Percentiles rank a stretch among this genome's conserved stretches.
These are phyloP conservation scores for Mirza zaza DNA, from an alignment of 2,113 vertebrate genomes.

Conservation along the genomic window DNA sequence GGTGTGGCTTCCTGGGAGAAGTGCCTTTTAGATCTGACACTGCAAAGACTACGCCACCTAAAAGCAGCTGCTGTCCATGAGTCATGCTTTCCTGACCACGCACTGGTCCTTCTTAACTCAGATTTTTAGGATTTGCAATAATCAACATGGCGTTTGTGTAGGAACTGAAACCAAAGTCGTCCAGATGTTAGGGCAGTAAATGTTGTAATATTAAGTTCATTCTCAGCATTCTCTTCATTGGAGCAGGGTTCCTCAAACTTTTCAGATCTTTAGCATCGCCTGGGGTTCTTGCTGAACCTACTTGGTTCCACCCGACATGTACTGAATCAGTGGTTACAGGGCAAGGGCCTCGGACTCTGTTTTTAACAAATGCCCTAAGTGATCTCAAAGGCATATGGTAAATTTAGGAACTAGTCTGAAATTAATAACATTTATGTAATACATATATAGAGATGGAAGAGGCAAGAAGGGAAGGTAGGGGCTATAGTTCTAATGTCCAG, in stretches of 20 bases:
- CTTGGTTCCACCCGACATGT: not conserved
- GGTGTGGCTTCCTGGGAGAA: constrained; percentile 54
- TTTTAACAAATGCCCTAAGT: not conserved
- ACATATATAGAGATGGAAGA: not conserved
- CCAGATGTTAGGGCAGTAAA: not conserved
- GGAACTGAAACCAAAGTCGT: not conserved
- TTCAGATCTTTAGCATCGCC: not conserved
- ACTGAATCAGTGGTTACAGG: not conserved
- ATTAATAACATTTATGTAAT: not conserved
- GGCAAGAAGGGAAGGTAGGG: not conserved
- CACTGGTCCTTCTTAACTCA: not conserved
- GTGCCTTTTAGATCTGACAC: not conserved
- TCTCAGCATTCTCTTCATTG: not conserved
- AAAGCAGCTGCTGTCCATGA: constrained; percentile 13
- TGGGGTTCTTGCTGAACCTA: not conserved
- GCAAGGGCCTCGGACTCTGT: not conserved
- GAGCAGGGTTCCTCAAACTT: not conserved
- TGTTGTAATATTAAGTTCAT: not conserved
- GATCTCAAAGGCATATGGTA: not conserved
- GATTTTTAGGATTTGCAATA: not conserved
- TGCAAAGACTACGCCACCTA: not conserved
- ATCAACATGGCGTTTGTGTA: not conserved
- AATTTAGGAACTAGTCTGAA: not conserved
- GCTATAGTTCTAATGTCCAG: not conserved
- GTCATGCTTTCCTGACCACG: constrained; percentile 40